Percentiles rank a stretch among this genome's conserved stretches.
These are phyloP conservation scores for Xenentodon cancila DNA, from an alignment of 2,797 vertebrate genomes.

Conservation along the genomic window DNA sequence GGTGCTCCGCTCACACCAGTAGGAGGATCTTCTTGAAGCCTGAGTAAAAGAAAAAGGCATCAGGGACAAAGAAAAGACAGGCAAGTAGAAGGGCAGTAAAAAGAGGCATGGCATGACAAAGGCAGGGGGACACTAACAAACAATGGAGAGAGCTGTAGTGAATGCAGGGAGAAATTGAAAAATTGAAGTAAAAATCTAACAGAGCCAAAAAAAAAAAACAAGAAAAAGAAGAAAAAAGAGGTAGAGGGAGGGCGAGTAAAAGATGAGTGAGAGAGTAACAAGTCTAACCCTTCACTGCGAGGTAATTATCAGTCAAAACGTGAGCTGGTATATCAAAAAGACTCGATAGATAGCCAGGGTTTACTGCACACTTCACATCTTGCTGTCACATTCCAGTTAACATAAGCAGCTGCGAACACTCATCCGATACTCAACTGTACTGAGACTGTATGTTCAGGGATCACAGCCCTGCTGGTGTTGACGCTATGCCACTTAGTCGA, in stretches of 20 bases:
- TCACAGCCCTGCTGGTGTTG: not conserved
- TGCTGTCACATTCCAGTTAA: slow-evolving; percentile 23
- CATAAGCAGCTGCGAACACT: slow-evolving; percentile 6
- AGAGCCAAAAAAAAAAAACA: not conserved
- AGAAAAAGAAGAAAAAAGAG: not conserved
- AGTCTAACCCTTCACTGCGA: slow-evolving; percentile 47
- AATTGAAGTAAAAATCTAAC: not conserved
- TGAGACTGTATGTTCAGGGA: not conserved
- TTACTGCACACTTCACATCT: slow-evolving; percentile 15
- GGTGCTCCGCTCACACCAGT: slow-evolving; percentile 98
- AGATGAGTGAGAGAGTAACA: slow-evolving; percentile 11
- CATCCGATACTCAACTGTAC: not conserved
- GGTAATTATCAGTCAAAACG: slow-evolving; percentile 58
- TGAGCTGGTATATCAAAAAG: slow-evolving; percentile 47
- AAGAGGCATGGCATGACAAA: too few relatives aligned
- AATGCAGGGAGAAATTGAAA: not conserved
- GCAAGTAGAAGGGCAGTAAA: not conserved
- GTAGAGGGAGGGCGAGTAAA: not conserved
- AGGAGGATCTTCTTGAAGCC: slow-evolving; percentile 98
- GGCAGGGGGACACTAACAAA: not conserved
- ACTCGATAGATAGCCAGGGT: slow-evolving; percentile 28
- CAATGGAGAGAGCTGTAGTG: too few relatives aligned
- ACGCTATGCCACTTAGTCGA: not conserved
- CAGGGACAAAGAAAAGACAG: not conserved
- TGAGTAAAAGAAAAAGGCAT: slow-evolving; percentile 59